phyloP scores from a whole-genome alignment of 2,888 invertebrate species.

The Tipula unca region DNA sequence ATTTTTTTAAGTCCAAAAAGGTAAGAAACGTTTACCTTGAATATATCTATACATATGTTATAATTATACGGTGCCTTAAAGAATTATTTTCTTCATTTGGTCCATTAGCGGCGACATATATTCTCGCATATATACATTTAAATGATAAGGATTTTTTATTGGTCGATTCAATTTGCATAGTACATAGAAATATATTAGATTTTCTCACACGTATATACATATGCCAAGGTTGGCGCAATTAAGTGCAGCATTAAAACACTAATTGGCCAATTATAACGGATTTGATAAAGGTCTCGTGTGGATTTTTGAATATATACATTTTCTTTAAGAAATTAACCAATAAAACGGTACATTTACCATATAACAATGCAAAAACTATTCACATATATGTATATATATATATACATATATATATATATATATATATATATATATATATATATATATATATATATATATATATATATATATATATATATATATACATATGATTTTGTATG shows the following conservation, averaged over 20 bases:
- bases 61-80: no score
- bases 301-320: background rate
- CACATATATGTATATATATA: background rate
- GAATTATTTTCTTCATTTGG: background rate
- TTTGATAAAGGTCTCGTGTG: background rate
- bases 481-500: no score
- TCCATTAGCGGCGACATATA: background rate
- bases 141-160: background rate
- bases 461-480: no score
- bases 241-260: background rate
- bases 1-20: background rate
- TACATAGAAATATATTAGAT: background rate
- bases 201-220: background rate
- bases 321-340: background rate
- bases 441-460: no score
- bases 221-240: background rate
- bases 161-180: background rate
- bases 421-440: no score
- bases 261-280: background rate
- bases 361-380: background rate
- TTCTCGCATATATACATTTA: no score
- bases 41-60: background rate
- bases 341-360: background rate
- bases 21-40: background rate
- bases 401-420: no score